These are phyloP conservation scores for Cylloceria caligata DNA, from an alignment of 2,888 invertebrate genomes.

Conservation along the genomic window DNA sequence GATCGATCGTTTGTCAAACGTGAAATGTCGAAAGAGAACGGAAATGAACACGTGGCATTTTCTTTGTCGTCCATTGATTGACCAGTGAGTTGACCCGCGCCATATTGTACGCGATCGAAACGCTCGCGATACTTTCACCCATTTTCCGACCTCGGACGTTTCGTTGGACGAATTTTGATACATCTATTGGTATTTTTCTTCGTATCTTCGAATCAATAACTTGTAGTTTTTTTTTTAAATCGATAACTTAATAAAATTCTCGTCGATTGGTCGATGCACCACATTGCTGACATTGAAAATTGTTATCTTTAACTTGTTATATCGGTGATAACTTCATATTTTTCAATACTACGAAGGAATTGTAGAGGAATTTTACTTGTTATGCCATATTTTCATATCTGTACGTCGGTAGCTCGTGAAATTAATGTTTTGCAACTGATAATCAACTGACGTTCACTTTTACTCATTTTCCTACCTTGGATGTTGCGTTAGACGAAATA, in stretches of 20 bases:
- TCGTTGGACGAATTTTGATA: not conserved
- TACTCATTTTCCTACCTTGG: no score
- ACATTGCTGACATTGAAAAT: conserved; percentile 1
- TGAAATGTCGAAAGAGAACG: not conserved
- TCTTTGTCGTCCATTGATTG: conserved; percentile 77
- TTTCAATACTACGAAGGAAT: no score
- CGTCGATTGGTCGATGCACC: not conserved
- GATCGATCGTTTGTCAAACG: not conserved
- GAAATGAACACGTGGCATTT: conserved; percentile 77
- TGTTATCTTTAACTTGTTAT: not conserved
- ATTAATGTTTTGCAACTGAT: no score
- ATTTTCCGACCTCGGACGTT: conserved; percentile 7
- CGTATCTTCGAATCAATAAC: not conserved
- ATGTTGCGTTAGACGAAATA: no score
- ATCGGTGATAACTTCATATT: not conserved
- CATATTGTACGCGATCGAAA: conserved; percentile 62
- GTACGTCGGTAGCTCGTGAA: no score
- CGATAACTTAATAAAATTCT: no score
- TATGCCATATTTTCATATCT: no score
- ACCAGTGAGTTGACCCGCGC: conserved; percentile 57
- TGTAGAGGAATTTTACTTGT: no score
- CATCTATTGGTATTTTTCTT: not conserved
- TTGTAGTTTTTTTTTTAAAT: not conserved
- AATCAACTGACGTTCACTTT: no score
- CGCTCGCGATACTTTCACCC: conserved; percentile 13